Evolutionary conservation across 2,797 vertebrate species (phyloP).

Genomic region (Loris lydekkerianus): DNA sequence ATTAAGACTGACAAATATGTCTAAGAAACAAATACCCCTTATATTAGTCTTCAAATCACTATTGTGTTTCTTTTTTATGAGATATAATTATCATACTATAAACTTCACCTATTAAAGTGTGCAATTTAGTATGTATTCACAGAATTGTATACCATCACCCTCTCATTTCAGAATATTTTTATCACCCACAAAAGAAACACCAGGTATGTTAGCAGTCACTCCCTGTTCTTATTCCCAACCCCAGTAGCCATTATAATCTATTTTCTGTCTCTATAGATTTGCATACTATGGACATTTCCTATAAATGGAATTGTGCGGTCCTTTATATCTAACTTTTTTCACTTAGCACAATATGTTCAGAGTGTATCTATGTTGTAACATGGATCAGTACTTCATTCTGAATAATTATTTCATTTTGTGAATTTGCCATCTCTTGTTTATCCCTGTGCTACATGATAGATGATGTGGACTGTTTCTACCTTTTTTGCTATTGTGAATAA

Average conservation of each 20-base stretch:
- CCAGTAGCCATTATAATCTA: neutral
- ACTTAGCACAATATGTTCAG: neutral
- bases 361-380: neutral
- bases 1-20: neutral
- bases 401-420: neutral
- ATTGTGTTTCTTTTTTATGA: neutral
- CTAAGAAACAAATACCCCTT: neutral
- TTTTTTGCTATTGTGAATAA: neutral
- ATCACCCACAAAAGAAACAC: neutral
- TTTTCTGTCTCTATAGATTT: neutral
- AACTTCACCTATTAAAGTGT: neutral
- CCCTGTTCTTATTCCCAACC: neutral
- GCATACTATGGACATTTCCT: neutral
- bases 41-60: neutral
- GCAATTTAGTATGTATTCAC: neutral
- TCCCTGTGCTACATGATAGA: neutral
- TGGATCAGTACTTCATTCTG: neutral
- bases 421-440: neutral
- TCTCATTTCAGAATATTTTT: neutral
- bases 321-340: neutral
- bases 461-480: neutral
- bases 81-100: neutral
- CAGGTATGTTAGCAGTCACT: neutral
- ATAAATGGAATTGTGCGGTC: neutral
- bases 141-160: neutral